Evolutionary conservation across 2,113 vertebrate genomes (phyloP).

Genomic region (Cettia cetti): DNA sequence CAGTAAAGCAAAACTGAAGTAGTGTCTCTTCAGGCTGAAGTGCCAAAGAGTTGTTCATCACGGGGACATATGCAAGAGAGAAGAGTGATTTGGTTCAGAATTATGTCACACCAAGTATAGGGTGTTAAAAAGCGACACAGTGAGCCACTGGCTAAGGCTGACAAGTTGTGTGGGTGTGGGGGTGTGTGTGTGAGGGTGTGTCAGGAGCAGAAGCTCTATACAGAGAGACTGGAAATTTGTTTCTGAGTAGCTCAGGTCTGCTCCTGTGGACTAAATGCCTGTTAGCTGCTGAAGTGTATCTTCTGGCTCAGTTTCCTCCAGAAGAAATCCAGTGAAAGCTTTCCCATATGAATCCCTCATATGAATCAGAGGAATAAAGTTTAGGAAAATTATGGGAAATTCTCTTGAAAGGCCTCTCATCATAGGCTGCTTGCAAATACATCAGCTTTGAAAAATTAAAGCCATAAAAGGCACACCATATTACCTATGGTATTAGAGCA

Average conservation of each 20-base stretch:
- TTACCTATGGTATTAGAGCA: background rate
- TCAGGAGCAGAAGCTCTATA: background rate
- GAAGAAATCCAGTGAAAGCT: background rate
- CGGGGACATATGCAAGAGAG: rapidly evolving
- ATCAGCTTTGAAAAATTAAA: background rate
- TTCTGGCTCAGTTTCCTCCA: background rate
- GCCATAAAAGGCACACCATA: background rate
- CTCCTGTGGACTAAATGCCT: background rate
- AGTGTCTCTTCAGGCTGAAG: background rate
- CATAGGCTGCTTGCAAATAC: background rate
- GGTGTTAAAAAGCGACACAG: background rate
- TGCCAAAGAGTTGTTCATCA: background rate
- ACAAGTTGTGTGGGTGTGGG: too few species aligned
- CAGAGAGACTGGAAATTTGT: background rate
- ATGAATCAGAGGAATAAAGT: background rate
- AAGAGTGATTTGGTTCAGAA: background rate
- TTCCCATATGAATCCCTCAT: background rate
- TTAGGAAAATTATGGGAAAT: background rate
- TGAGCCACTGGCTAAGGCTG: background rate
- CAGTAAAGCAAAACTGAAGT: background rate
- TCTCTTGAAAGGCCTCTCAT: background rate
- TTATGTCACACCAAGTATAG: background rate
- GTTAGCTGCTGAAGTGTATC: background rate
- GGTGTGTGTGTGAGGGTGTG: too few species aligned
- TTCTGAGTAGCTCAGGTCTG: background rate